These are phyloP conservation scores for Deilephila elpenor DNA, from an alignment of 2,888 invertebrate species.

Conservation along the genomic window DNA sequence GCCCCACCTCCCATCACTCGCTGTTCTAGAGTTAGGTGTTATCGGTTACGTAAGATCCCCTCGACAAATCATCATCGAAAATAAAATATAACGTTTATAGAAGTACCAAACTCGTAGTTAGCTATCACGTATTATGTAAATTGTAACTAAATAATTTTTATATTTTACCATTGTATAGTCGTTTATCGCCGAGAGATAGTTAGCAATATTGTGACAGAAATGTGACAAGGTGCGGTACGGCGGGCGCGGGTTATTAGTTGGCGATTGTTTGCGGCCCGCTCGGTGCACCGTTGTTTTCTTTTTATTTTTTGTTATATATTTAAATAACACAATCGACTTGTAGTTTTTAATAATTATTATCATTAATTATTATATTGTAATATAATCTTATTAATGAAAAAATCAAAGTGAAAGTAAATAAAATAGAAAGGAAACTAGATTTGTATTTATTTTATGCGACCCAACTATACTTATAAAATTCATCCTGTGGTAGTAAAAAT, in stretches of 20 bases:
- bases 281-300: constrained; percentile 77
- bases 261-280: constrained; percentile 63
- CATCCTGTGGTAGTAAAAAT: background rate
- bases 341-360: constrained; percentile 84
- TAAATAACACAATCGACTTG: constrained; percentile 83
- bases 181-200: constrained; percentile 77
- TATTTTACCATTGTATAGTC: constrained; percentile 85
- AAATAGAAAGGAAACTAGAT: constrained; percentile 72
- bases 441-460: constrained; percentile 47
- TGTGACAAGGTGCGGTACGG: constrained; percentile 58
- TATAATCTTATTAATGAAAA: constrained; percentile 85
- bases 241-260: constrained; percentile 58
- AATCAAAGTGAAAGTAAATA: constrained; percentile 84
- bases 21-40: constrained; percentile 74
- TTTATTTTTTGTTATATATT: constrained; percentile 83
- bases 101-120: constrained; percentile 84
- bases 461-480: background rate
- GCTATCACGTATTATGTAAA: constrained; percentile 83
- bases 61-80: constrained; percentile 65
- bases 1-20: constrained; percentile 73
- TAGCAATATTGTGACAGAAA: constrained; percentile 71
- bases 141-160: constrained; percentile 81
- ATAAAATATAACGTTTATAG: constrained; percentile 72
- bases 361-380: constrained; percentile 84
- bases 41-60: constrained; percentile 53